These are phyloP conservation scores for Acleris sparsana DNA, from an alignment of 2,888 invertebrate species.

Conservation along the genomic window DNA sequence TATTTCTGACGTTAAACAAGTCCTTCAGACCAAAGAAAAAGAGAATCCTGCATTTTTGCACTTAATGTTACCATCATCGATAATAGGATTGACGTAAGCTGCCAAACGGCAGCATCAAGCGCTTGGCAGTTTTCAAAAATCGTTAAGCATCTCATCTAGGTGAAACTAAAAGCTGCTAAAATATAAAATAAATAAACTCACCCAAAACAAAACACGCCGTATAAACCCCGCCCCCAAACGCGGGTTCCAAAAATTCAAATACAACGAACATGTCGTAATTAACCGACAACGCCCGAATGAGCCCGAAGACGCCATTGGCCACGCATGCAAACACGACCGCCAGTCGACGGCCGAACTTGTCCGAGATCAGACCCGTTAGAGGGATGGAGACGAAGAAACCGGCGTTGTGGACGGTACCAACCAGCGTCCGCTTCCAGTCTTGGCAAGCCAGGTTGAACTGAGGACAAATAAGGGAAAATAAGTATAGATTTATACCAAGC, in stretches of 20 bases:
- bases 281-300: constrained; percentile 82
- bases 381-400: constrained; percentile 90
- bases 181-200: constrained; percentile 53
- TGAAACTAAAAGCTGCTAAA: too few species aligned
- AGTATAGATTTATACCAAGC: too few species aligned
- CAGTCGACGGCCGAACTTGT: constrained; percentile 86
- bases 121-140: too few species aligned
- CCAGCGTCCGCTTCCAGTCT: constrained; percentile 89
- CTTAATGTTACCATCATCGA: too few species aligned
- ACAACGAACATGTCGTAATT: constrained; percentile 84
- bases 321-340: constrained; percentile 83
- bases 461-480: too few species aligned
- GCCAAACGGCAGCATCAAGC: too few species aligned
- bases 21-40: too few species aligned
- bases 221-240: constrained; percentile 83
- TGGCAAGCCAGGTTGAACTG: constrained; percentile 87
- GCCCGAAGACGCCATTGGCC: constrained; percentile 81
- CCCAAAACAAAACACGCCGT: constrained; percentile 85
- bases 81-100: too few species aligned
- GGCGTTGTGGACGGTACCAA: constrained; percentile 89
- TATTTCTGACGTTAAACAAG: too few species aligned
- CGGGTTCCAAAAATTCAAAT: constrained; percentile 84
- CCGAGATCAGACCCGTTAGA: constrained; percentile 88
- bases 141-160: too few species aligned
- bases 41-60: too few species aligned